Percentiles rank a stretch among this genome's conserved stretches.
Evolutionary conservation across 2,888 invertebrate species (phyloP).

Genomic region (Bellardia pandia): DNA sequence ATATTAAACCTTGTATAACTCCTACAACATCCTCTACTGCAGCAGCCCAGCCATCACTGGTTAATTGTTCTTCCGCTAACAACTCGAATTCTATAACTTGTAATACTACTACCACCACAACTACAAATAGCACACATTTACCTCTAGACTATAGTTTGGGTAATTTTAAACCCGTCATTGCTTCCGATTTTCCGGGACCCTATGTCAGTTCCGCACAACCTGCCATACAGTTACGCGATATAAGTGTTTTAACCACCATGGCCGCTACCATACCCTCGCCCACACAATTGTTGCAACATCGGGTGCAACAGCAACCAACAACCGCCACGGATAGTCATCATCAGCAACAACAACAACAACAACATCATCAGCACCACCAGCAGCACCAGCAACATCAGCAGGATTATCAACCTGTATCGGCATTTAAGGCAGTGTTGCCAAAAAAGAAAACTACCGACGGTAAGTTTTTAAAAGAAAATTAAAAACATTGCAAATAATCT

Average conservation of each 20-base stretch:
- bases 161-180: constrained; percentile 82
- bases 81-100: constrained; percentile 10
- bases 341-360: constrained; percentile 64
- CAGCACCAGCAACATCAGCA: constrained; percentile 72
- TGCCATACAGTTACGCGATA: constrained; percentile 81
- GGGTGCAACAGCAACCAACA: constrained; percentile 79
- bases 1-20: constrained; percentile 79
- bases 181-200: constrained; percentile 80
- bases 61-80: constrained; percentile 21
- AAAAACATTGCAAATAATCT: background rate
- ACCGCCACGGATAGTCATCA: constrained; percentile 66
- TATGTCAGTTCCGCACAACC: constrained; percentile 77
- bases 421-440: constrained; percentile 83
- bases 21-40: constrained; percentile 40
- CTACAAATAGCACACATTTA: constrained; percentile 77
- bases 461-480: constrained; percentile 76
- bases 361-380: constrained; percentile 42
- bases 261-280: constrained; percentile 79
- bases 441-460: constrained; percentile 84
- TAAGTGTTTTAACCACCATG: constrained; percentile 80
- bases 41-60: constrained; percentile 26
- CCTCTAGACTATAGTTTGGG: constrained; percentile 83
- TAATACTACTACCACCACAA: constrained; percentile 42
- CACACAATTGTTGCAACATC: constrained; percentile 81
- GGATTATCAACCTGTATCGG: constrained; percentile 81